Base-by-base conservation (phyloP, 2,113 vertebrate genomes). In the Nannobrachium achirus region DNA sequence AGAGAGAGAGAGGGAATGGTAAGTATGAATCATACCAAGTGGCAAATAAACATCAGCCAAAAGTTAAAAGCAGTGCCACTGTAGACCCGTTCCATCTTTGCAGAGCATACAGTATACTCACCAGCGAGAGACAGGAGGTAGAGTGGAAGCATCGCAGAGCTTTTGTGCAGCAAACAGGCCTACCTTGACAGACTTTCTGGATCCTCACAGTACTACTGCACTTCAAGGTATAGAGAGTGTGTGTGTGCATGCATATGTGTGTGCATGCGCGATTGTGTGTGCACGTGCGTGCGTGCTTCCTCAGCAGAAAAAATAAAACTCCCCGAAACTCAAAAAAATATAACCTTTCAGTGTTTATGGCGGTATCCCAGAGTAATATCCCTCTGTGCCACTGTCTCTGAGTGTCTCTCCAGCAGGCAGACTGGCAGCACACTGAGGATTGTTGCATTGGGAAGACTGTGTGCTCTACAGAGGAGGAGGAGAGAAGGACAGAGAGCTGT, bases 11-110 rank as follows among this genome's bases (percentile, higher is more conserved):
- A 50, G n/a, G 10, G 61, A 40, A 75, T 49, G 89, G 89, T 69
- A 71, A 76, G 74, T 64, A 81, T 89, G 86, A 90, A 87, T 90
- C 85, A 90, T 52, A 41, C 63, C 25, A 70, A 72, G 59, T 82
- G 80, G 71, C 79, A 76, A 48, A 13, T 25, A 84, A 75, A 70
- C 49, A 76, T 69, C 62, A 38, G 14, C 73, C 52, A 2, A 15
- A 6, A 41, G n/a, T 7, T 19, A n/a, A 53, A 66, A 63, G 57
- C 53, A 39, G 16, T 56, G 76, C 63, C 69, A 52, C 39, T 39
- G 55, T 2, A 20, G 1, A 63, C 16, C 13, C 10, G 10, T 10
- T 40, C 20, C 19, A 55, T 14, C 15, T 48, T n/a, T 1, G 11
- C 40, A 15, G 4, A 42, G n/a, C 8, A 11, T 9, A 11, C 16